Percentiles rank a stretch among this genome's conserved stretches.
phyloP scores from a whole-genome alignment of 1,140 invertebrate genomes.

The Macrobrachium nipponense region DNA sequence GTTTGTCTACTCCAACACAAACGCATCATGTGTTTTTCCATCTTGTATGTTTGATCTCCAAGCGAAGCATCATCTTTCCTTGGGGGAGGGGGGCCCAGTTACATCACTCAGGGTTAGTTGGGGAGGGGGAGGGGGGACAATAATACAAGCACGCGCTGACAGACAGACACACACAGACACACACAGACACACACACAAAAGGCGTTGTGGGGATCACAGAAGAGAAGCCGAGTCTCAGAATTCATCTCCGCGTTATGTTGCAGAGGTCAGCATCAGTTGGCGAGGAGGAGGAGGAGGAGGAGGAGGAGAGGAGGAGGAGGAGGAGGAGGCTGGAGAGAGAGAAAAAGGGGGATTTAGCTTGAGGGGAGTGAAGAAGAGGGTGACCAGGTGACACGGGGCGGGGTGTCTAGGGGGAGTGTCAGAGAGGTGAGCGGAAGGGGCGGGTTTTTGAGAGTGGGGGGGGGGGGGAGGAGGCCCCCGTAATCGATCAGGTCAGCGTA shows the following conservation, averaged over 20 bases:
- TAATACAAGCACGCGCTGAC: too few species aligned
- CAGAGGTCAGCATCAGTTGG: neutral
- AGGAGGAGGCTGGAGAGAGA: slow-evolving; percentile 36
- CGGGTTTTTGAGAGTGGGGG: neutral
- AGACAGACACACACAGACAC: neutral
- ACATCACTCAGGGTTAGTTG: too few species aligned
- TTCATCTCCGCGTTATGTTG: slow-evolving; percentile 1
- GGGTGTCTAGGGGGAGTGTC: neutral
- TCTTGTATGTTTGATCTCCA: too few species aligned
- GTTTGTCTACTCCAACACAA: neutral
- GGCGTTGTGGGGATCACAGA: too few species aligned
- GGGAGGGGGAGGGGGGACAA: too few species aligned
- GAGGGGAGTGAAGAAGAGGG: neutral
- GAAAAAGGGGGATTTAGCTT: slow-evolving; percentile 4
- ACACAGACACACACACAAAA: slow-evolving; percentile 8
- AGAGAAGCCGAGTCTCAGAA: neutral
- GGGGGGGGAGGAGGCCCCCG: neutral
- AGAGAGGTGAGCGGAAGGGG: neutral
- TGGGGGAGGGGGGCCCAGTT: too few species aligned
- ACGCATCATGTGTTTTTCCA: too few species aligned
- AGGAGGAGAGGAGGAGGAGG: slow-evolving; percentile 11
- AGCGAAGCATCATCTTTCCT: too few species aligned
- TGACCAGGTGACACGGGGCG: neutral
- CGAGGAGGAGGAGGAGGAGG: neutral
- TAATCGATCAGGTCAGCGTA: neutral